These are phyloP conservation scores for Oikopleura dioica DNA, from an alignment of 23 tunicate species.

Conservation along the genomic window DNA sequence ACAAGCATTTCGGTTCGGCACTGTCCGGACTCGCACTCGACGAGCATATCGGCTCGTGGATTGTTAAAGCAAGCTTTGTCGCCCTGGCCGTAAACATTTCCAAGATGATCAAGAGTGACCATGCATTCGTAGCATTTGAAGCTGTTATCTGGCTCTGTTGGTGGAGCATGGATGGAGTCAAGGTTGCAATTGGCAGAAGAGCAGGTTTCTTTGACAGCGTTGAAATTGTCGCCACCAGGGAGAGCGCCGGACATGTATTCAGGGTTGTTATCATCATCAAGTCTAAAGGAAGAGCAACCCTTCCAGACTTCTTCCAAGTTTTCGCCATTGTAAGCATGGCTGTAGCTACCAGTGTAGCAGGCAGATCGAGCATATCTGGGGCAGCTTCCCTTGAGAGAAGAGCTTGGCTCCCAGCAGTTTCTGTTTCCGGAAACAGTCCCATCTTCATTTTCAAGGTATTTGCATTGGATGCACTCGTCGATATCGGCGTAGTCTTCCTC, in stretches of 20 bases:
- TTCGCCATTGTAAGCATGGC: too few species aligned
- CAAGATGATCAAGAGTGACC: not conserved
- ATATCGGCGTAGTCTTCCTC: not conserved
- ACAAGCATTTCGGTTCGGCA: not conserved
- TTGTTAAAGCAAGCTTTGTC: not conserved
- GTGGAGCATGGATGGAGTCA: not conserved
- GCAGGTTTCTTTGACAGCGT: constrained; percentile 1
- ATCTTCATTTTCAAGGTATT: not conserved
- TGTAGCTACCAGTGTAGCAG: not conserved
- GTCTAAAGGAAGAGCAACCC: not conserved
- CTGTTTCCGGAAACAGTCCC: not conserved
- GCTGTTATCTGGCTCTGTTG: not conserved
- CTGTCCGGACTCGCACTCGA: not conserved
- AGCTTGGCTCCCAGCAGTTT: too few species aligned
- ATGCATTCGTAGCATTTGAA: not conserved
- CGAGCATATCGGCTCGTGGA: not conserved
- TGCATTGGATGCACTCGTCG: not conserved
- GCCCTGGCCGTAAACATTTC: not conserved
- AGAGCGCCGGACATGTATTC: too few species aligned
- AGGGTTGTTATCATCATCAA: not conserved
- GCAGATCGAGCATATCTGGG: not conserved
- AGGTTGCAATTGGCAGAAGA: not conserved
- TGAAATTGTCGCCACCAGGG: too few species aligned
- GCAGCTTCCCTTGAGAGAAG: too few species aligned
- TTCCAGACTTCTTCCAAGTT: not conserved